phyloP scores from a whole-genome alignment of 2,888 invertebrate species.

The Pinctada fucata region DNA sequence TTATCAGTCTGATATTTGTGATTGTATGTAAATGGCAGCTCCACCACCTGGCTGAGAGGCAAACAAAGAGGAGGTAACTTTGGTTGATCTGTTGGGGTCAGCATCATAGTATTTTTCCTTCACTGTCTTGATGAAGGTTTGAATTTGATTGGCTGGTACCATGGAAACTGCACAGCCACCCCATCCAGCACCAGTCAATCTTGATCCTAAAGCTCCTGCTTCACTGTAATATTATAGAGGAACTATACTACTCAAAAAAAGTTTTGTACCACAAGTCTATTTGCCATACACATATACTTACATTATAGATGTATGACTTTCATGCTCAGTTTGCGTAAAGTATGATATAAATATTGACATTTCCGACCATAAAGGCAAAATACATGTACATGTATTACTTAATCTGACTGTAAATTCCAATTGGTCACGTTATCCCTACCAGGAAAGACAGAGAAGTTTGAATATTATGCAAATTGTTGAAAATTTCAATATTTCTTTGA shows the following conservation, averaged over 20 bases:
- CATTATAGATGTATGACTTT: too few species aligned
- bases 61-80: slow-evolving; percentile 83
- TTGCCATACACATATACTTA: too few species aligned
- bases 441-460: too few species aligned
- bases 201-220: slow-evolving; percentile 86
- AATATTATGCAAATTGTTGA: too few species aligned
- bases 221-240: slow-evolving; percentile 57
- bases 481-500: too few species aligned
- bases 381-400: too few species aligned
- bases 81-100: slow-evolving; percentile 79
- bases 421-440: too few species aligned
- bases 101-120: slow-evolving; percentile 84
- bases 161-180: slow-evolving; percentile 97
- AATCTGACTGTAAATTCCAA: too few species aligned
- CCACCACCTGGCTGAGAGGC: slow-evolving; percentile 81
- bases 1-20: background rate
- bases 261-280: too few species aligned
- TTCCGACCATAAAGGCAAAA: too few species aligned
- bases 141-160: slow-evolving; percentile 81
- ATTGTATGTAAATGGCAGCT: slow-evolving; percentile 69
- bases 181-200: slow-evolving; percentile 98
- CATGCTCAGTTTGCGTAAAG: too few species aligned
- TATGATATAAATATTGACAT: too few species aligned
- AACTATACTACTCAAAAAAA: background rate
- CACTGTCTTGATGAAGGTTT: slow-evolving; percentile 84